Conservation (phyloP, 2,797 vertebrate genomes). For the Chloroceryle inda region DNA sequence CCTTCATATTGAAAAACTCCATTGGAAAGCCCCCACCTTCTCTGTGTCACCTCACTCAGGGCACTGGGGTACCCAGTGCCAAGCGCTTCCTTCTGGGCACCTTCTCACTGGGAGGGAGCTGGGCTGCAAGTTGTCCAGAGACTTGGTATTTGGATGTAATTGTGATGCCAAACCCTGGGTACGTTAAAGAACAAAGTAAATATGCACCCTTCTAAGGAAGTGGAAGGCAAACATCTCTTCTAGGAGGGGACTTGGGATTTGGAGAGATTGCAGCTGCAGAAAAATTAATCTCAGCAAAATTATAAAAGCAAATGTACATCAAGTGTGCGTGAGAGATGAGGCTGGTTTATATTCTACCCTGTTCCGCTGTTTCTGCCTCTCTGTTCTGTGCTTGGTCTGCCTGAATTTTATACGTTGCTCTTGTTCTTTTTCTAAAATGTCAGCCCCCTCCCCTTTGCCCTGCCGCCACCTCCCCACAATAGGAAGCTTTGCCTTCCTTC, state of each 20-base stretch:
- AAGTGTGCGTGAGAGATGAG: not conserved
- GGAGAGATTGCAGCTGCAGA: not conserved
- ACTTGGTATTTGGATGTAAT: not conserved
- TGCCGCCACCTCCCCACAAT: slow-evolving; percentile 7
- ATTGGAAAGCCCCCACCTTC: not conserved
- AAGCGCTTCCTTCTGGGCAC: not conserved
- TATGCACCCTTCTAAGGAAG: not conserved
- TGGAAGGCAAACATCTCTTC: not conserved
- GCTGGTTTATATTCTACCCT: not conserved
- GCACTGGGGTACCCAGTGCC: accelerated
- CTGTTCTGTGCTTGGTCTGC: not conserved
- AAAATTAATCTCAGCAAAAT: not conserved
- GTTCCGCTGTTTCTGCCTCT: not conserved
- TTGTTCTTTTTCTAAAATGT: not conserved
- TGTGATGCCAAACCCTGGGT: not conserved
- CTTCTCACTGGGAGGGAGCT: not conserved
- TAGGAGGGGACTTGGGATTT: not conserved
- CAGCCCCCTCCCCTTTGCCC: slow-evolving; percentile 5
- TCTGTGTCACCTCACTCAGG: not conserved
- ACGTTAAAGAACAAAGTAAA: not conserved
- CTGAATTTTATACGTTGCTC: not conserved
- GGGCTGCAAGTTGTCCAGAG: not conserved
- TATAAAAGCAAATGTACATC: not conserved
- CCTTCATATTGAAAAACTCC: not conserved
- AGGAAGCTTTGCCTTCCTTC: slow-evolving; percentile 58